Conservation (phyloP, 35 echinoderm and acorn worm species). For the Ophiothrix spiculata region DNA sequence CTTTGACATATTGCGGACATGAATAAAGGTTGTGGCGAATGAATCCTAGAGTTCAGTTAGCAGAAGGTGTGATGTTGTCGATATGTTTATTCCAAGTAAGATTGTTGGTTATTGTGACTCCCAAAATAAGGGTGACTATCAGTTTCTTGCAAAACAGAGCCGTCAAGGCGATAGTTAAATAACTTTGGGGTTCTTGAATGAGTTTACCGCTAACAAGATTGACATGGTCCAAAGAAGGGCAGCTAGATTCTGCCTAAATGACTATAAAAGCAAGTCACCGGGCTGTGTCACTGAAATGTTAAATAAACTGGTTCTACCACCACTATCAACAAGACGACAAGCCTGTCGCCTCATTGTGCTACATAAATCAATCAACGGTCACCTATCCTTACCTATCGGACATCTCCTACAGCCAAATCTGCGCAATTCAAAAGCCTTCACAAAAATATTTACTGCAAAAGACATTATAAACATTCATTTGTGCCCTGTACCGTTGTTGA, state of each 20-base stretch:
- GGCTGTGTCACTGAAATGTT: slow-evolving; percentile 35
- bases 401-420: neutral
- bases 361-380: neutral
- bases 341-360: neutral
- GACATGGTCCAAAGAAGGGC: slow-evolving; percentile 11
- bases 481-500: slow-evolving; percentile 26
- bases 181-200: no score
- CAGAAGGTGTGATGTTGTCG: no score
- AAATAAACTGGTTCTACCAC: neutral
- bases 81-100: no score
- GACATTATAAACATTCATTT: slow-evolving; percentile 26
- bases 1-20: no score
- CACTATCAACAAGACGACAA: slow-evolving; percentile 13
- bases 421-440: slow-evolving; percentile 2
- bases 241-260: neutral
- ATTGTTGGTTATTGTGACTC: no score
- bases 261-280: neutral
- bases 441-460: neutral
- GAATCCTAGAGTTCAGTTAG: no score
- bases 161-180: no score
- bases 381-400: neutral
- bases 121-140: no score
- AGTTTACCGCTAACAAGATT: neutral
- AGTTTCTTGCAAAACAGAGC: no score
- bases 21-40: no score